Evolutionary conservation across 2,888 invertebrate species (phyloP), one percentile per base, ranked within the genome.

Genomic region (Chironomus tentans): DNA sequence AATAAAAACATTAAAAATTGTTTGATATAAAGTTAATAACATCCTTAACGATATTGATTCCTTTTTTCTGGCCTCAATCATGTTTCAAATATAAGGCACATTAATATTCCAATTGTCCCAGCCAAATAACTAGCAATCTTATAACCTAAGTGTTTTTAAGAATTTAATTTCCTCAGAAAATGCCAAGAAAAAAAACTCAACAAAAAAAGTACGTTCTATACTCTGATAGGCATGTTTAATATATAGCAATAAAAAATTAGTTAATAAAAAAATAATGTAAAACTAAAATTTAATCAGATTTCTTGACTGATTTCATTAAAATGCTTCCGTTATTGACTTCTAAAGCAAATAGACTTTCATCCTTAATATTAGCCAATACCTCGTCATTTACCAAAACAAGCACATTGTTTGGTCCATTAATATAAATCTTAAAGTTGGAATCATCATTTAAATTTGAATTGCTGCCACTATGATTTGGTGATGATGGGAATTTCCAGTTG

Each of bases 361-460:
- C 93, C 78, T 91, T 91, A 79, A 95, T 87, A 82, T 95, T 93
- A 46, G 90, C 88, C 15, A 96, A 89, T 72, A 95, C 88, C 80
- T 95, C 95, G 82, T 95, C 93, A 48, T 91, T 94, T 24, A 97
- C 87, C 50, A 92, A 87, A 0, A 97, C 91, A 79, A 92, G 91
- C 6, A 96, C 92, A 15, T 92, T 92, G 79, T 91, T 90, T 0
- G 96, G 95, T 0, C 95, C 96, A 79, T 89, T 90, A 70, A 94
- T 87, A 78, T 91, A 90, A 7, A 95, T 87, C 47, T 89, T 89
- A 68, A 83, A 82, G 77, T 84, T 84, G 76, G 86, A 86, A 77
- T 79, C 78, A 50, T 88, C 88, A 85, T 87, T 85, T 13, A 80
- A 80, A 84, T 84, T 81, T 83, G 84, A 82, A 75, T 81, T 83